These are phyloP conservation scores for Clarias fuscus DNA, from an alignment of 2,797 vertebrate genomes.

Conservation along the genomic window DNA sequence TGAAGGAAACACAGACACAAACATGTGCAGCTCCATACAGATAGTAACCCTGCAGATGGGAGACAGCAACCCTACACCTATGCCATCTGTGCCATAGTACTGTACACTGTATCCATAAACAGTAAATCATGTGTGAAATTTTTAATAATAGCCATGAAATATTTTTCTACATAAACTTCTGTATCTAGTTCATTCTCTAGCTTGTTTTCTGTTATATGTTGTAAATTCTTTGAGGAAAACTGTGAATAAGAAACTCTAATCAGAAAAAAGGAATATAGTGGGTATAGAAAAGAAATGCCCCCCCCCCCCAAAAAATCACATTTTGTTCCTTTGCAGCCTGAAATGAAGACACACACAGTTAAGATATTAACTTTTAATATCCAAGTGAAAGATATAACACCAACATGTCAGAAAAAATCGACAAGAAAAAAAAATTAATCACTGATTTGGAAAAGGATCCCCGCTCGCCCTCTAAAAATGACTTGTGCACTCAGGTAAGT, in stretches of 20 bases:
- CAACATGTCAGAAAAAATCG: no score
- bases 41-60: background rate
- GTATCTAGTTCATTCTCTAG: background rate
- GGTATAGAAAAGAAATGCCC: no score
- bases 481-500: no score
- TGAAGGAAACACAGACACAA: background rate
- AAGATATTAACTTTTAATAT: no score
- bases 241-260: background rate
- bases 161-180: background rate
- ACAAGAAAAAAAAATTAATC: no score
- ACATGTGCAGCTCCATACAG: background rate
- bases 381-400: no score
- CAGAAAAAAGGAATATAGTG: background rate
- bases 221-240: background rate
- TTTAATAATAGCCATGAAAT: background rate
- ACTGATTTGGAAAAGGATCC: no score
- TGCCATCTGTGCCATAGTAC: background rate
- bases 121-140: background rate
- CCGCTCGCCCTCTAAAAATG: no score
- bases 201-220: no score
- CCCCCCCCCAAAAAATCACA: no score
- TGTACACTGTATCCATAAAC: background rate
- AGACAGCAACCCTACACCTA: background rate
- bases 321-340: no score
- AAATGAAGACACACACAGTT: no score